A percentile compares a stretch with the other conserved stretches of the same genome.
phyloP scores from a whole-genome alignment of 30 jellyfish, hydroid and myxozoan genomes.

The Mastigias papua region DNA sequence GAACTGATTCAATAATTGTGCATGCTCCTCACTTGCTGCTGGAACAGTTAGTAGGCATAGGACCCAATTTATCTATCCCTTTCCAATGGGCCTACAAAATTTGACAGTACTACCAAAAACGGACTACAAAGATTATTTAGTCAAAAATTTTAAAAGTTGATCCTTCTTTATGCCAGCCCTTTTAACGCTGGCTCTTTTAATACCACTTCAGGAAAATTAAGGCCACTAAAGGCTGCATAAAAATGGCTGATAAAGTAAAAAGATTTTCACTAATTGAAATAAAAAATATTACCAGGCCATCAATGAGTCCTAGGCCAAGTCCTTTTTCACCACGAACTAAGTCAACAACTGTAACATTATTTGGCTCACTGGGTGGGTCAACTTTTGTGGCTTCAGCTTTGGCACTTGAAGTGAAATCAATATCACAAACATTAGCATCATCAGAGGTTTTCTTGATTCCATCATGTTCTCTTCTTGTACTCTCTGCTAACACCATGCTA shows the following conservation, averaged over 20 bases:
- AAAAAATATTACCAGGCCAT: constrained; percentile 87
- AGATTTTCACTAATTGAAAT: neutral
- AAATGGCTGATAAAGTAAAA: neutral
- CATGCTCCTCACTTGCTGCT: no score
- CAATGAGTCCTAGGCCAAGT: constrained; percentile 95
- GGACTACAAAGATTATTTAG: no score
- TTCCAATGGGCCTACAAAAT: no score
- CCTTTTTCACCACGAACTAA: constrained; percentile 85
- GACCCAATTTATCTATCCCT: no score
- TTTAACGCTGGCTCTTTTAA: no score
- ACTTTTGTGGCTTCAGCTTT: constrained; percentile 13
- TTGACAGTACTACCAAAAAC: no score
- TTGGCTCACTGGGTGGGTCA: constrained; percentile 25
- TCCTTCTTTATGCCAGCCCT: no score
- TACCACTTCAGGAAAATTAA: no score
- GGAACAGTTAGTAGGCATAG: no score
- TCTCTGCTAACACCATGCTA: constrained; percentile 18
- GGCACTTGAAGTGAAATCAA: constrained; percentile 27
- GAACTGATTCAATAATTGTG: no score
- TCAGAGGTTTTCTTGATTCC: neutral
- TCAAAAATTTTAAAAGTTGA: no score
- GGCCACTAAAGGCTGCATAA: no score
- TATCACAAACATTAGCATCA: neutral
- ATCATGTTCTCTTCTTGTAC: constrained; percentile 40
- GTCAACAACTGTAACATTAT: constrained; percentile 83